Evolutionary conservation across 1,140 invertebrate genomes (phyloP), one percentile per base, ranked within the genome.

Genomic region (Pseudomyrmex dendroicus): DNA sequence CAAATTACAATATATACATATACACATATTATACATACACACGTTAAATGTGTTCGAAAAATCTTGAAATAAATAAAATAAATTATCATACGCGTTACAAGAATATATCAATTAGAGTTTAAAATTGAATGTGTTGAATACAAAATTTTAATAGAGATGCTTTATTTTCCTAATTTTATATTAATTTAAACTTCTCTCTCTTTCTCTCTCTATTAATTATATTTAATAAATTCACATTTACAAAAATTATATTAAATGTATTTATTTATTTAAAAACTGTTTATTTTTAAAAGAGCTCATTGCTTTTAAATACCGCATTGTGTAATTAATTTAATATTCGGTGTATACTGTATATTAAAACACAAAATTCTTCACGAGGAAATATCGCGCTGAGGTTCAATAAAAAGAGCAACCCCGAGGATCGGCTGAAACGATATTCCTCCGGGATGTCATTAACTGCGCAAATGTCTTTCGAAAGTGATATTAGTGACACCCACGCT

Each of bases 401-500:
- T 78, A 68, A 84, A 48, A 59, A 9, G 59, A 70, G 70, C 44
- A 66, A 83, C n/a, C 67, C 68, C 48, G 46, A 54, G 20, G 12
- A 70, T 73, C 63, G 25, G 52, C 20, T 63, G 12, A 56, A 61
- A 73, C 57, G 54, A 84, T 50, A 66, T 89, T 84, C 59, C 64
- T 46, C 35, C 17, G 68, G 57, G 61, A 84, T 63, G 66, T 80
- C 87, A 89, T 89, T 89, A 86, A 80, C 84, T 52, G 67, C 48
- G 68, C 46, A 80, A 88, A 88, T 89, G 84, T 88, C 86, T 77
- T 86, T 89, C 52, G 59, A 89, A 84, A 84, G 76, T 76, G 63
- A 73, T 57, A 84, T 73, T 76, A 22, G 35, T 50, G 48, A 52
- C 56, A 62, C 8, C 46, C 56, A 59, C 67, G 78, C 63, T 70